A percentile compares a stretch with the other conserved stretches of the same genome.
phyloP scores from a whole-genome alignment of 1,140 invertebrate genomes.

The Maconellicoccus hirsutus region DNA sequence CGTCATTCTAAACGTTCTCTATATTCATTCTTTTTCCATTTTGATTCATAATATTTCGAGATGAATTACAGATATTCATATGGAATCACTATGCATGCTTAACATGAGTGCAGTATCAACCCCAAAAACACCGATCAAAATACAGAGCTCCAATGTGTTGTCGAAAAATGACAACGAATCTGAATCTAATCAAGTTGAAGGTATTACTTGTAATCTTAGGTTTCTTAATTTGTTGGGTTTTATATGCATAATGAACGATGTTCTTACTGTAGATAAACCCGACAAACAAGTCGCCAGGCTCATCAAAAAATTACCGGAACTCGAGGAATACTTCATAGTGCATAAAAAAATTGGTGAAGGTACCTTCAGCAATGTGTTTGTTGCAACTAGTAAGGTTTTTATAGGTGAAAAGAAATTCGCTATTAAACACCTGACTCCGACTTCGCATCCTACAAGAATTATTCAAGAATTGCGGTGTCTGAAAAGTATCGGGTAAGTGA shows the following conservation, averaged over 20 bases:
- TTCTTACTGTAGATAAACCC: not conserved
- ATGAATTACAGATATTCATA: not conserved
- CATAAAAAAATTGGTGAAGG: constrained; percentile 63
- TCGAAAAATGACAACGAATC: not conserved
- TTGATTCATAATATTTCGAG: not conserved
- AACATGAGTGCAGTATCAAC: not conserved
- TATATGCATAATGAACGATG: not conserved
- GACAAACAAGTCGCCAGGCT: constrained; percentile 40
- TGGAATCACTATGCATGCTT: not conserved
- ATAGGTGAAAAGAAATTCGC: constrained; percentile 50
- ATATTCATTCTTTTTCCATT: no score
- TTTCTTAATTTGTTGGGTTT: no score
- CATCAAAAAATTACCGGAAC: constrained; percentile 36
- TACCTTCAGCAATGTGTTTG: constrained; percentile 68
- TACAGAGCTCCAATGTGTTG: not conserved
- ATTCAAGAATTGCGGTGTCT: constrained; percentile 66
- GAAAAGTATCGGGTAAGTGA: constrained; percentile 60
- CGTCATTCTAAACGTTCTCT: no score
- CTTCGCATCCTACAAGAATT: constrained; percentile 61
- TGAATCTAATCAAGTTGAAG: not conserved
- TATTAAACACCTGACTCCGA: constrained; percentile 71
- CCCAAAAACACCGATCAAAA: constrained; percentile 6
- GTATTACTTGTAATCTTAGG: not conserved
- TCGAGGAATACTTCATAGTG: constrained; percentile 51
- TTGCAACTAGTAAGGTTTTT: constrained; percentile 51